Evolutionary conservation across 37 sponge, comb jelly and placozoan species (phyloP).

Genomic region (Halisarca cf. caerulea): DNA sequence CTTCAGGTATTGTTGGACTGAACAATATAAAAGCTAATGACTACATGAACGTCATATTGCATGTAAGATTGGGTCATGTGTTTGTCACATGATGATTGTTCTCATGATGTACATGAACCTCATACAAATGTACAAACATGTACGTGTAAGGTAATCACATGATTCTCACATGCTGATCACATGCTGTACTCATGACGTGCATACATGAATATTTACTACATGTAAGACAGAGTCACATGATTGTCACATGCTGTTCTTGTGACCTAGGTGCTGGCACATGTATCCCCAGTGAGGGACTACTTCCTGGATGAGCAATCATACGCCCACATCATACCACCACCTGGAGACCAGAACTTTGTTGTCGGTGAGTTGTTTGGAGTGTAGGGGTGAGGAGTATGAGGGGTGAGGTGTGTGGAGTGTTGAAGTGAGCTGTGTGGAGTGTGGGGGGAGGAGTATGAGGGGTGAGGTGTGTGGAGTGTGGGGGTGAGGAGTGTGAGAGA

Average conservation of each 20-base stretch:
- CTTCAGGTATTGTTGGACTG: conserved; percentile 79
- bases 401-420: too few species aligned
- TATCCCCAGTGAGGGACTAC: conserved; percentile 83
- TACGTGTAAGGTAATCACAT: too few species aligned
- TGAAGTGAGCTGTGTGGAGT: too few species aligned
- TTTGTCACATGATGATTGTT: neutral
- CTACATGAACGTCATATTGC: conserved; percentile 98
- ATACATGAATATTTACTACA: conserved; percentile 99
- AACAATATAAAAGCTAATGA: conserved; percentile 98
- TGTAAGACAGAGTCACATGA: conserved; percentile 16
- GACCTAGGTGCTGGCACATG: conserved; percentile 78
- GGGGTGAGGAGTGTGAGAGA: too few species aligned
- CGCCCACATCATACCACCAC: conserved; percentile 80
- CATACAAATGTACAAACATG: too few species aligned
- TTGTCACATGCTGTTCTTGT: neutral
- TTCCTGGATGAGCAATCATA: conserved; percentile 85
- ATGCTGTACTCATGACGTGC: too few species aligned
- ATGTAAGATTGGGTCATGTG: conserved; percentile 37
- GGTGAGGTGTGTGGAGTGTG: too few species aligned
- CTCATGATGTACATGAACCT: too few species aligned
- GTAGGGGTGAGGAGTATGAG: too few species aligned
- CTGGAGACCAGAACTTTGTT: conserved; percentile 89
- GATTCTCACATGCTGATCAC: too few species aligned
- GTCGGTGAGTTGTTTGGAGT: conserved; percentile 75
- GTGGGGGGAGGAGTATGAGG: too few species aligned